Evolutionary conservation across 92 coral and sea anemone species (phyloP).

Genomic region (Phymanthus crucifer): DNA sequence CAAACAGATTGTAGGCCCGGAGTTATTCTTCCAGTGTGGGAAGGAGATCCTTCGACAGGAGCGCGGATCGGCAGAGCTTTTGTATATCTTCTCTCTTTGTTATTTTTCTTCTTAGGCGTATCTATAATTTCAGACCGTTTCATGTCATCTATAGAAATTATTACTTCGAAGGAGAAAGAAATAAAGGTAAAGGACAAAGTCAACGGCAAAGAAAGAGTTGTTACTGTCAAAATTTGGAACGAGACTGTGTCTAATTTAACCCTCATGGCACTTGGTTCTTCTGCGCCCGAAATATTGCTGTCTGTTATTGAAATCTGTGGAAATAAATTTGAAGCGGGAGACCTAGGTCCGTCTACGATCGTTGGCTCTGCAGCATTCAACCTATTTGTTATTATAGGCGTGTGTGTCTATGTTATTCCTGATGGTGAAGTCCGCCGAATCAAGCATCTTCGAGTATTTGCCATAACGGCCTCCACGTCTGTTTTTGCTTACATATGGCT

Average conservation of each 20-base stretch:
- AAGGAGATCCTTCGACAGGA: constrained; percentile 77
- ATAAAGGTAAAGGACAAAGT: constrained; percentile 84
- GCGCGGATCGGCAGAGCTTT: constrained; percentile 91
- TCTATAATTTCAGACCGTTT: constrained; percentile 98
- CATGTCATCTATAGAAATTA: constrained; percentile 98
- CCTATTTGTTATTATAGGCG: constrained; percentile 88
- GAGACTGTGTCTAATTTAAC: constrained; percentile 98
- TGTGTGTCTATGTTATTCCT: constrained; percentile 95
- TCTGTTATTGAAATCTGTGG: constrained; percentile 93
- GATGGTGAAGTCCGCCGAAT: constrained; percentile 90
- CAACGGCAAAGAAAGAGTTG: constrained; percentile 81
- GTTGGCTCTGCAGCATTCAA: constrained; percentile 99
- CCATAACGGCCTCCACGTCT: constrained; percentile 91
- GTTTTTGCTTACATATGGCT: constrained; percentile 94
- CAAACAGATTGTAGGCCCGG: constrained; percentile 71
- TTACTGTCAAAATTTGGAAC: constrained; percentile 99
- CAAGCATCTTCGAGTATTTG: constrained; percentile 97
- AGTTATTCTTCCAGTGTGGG: constrained; percentile 89
- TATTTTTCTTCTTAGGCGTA: constrained; percentile 94
- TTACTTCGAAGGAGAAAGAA: constrained; percentile 97
- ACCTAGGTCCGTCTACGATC: constrained; percentile 96
- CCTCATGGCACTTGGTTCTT: constrained; percentile 97
- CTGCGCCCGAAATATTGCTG: constrained; percentile 96
- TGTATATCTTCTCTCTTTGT: constrained; percentile 82
- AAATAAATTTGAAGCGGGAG: constrained; percentile 89